phyloP scores from a whole-genome alignment of 1,140 invertebrate genomes.

The Calliphora vicina region DNA sequence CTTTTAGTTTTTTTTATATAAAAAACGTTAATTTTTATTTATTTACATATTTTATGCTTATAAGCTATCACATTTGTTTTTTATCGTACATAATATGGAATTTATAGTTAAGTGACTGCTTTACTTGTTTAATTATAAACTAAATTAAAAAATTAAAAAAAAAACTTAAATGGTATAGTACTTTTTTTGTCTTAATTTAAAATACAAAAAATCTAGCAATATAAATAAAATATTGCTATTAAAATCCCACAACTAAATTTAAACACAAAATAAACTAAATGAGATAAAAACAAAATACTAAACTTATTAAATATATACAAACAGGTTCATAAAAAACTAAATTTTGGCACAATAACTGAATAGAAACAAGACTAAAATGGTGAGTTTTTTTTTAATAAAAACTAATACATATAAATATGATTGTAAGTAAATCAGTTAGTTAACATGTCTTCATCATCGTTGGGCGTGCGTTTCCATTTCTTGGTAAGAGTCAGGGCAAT shows the following conservation, averaged over 20 bases:
- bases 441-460: slow-evolving; percentile 57
- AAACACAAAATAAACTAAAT: not conserved
- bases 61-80: not conserved
- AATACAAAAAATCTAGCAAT: no score
- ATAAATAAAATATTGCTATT: no score
- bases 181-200: no score
- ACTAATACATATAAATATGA: not conserved
- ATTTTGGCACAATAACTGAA: not conserved
- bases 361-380: not conserved
- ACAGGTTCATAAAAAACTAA: not conserved
- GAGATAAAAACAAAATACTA: not conserved
- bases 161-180: not conserved
- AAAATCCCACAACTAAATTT: no score
- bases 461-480: slow-evolving; percentile 57
- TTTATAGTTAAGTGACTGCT: not conserved
- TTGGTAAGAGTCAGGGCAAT: slow-evolving; percentile 62
- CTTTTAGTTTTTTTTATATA: not conserved
- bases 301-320: not conserved
- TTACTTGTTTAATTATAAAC: not conserved
- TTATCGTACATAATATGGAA: not conserved
- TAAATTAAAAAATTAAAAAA: not conserved
- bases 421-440: slow-evolving; percentile 38
- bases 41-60: not conserved
- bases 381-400: not conserved
- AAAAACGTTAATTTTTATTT: not conserved